phyloP scores from a whole-genome alignment of 2,113 vertebrate species.

The Phaethon lepturus region DNA sequence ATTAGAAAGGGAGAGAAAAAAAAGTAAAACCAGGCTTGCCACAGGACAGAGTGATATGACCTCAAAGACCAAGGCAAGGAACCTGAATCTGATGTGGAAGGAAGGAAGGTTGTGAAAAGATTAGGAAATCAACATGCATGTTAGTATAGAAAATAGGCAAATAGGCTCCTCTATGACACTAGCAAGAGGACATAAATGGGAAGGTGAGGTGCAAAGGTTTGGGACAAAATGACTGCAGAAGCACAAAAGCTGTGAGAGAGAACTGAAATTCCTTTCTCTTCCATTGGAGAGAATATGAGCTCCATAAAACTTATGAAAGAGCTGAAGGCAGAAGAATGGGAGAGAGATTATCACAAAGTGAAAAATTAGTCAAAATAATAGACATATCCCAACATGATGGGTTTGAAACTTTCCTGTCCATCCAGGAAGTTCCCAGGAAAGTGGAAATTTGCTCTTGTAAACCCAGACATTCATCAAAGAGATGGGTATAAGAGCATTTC shows the following conservation, averaged over 20 bases:
- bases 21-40: background rate
- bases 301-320: background rate
- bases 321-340: background rate
- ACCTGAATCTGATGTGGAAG: background rate
- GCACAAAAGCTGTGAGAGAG: background rate
- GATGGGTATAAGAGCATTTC: background rate
- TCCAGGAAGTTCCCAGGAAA: background rate
- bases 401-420: background rate
- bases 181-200: background rate
- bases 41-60: background rate
- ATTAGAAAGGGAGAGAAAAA: background rate
- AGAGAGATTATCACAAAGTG: background rate
- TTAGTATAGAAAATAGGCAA: background rate
- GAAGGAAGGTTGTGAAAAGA: background rate
- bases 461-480: background rate
- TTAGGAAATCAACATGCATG: background rate
- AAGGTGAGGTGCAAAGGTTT: background rate
- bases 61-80: background rate
- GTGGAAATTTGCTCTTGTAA: background rate
- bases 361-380: background rate
- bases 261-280: background rate
- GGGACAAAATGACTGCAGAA: background rate
- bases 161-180: background rate
- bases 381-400: background rate
- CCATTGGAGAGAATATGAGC: background rate